phyloP scores from a whole-genome alignment of 92 coral and sea anemone genomes.

The Porites lobata region DNA sequence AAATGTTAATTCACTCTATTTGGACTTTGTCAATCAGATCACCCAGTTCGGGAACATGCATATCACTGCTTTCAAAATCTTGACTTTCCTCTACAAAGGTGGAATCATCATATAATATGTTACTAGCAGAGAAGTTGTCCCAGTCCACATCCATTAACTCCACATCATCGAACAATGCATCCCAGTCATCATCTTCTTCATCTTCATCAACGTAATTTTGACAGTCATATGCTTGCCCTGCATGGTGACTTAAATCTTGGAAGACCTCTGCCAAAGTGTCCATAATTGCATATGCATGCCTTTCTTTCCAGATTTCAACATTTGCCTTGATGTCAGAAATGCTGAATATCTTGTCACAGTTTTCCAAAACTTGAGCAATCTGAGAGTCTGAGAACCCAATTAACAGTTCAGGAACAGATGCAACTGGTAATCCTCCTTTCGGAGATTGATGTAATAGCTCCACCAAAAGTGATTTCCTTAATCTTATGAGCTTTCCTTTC shows the following conservation, averaged over 20 bases:
- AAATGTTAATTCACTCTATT: constrained; percentile 21
- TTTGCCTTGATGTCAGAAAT: constrained; percentile 46
- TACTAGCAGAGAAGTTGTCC: constrained; percentile 14
- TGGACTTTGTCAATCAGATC: constrained; percentile 47
- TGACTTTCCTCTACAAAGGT: not conserved
- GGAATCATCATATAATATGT: constrained; percentile 11
- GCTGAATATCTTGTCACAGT: constrained; percentile 38
- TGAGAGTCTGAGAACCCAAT: constrained; percentile 43
- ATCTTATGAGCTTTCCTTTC: constrained; percentile 22
- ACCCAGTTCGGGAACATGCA: constrained; percentile 37
- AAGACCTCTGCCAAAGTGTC: constrained; percentile 47
- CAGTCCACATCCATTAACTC: constrained; percentile 25
- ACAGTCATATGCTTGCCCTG: not conserved
- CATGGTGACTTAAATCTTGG: not conserved
- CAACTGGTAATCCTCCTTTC: constrained; percentile 32
- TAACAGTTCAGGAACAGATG: constrained; percentile 17
- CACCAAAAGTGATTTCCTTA: not conserved
- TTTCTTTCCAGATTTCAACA: constrained; percentile 67
- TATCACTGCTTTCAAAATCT: constrained; percentile 1
- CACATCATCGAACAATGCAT: constrained; percentile 16
- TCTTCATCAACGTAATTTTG: not conserved
- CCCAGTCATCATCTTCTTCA: constrained; percentile 54
- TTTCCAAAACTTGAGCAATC: constrained; percentile 40
- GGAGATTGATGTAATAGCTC: constrained; percentile 10
- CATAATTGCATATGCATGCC: constrained; percentile 44